These are phyloP conservation scores for Patella vulgata DNA, from an alignment of 1,140 invertebrate genomes.

Conservation along the genomic window DNA sequence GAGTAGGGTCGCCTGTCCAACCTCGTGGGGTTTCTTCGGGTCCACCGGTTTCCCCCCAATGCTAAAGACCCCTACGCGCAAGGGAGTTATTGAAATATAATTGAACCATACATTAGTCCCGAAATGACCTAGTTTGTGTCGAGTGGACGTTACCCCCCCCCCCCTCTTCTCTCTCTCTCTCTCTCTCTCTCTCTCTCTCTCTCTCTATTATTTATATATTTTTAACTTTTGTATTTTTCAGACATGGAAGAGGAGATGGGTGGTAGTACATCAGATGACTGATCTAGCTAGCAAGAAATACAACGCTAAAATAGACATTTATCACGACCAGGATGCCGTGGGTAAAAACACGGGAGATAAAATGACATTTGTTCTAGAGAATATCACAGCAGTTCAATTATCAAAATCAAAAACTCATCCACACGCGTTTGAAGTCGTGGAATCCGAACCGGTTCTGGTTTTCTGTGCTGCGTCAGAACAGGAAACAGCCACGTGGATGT, in stretches of 20 bases:
- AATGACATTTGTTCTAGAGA: slow-evolving; percentile 44
- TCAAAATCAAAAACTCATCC: slow-evolving; percentile 43
- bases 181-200: no score
- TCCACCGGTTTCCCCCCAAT: no score
- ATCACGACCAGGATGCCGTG: slow-evolving; percentile 28
- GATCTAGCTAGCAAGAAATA: slow-evolving; percentile 33
- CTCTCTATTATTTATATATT: no score
- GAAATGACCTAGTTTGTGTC: no score
- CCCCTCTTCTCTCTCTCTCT: no score
- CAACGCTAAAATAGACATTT: slow-evolving; percentile 42
- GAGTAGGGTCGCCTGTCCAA: no score
- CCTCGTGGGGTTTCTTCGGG: no score
- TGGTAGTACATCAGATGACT: slow-evolving; percentile 48
- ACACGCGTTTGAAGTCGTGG: slow-evolving; percentile 45
- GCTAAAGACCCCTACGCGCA: no score
- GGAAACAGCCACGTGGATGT: slow-evolving; percentile 43
- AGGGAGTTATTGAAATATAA: no score
- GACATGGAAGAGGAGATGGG: slow-evolving; percentile 49
- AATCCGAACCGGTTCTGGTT: slow-evolving; percentile 36
- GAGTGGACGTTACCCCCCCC: no score
- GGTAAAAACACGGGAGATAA: slow-evolving; percentile 21
- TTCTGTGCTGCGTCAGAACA: slow-evolving; percentile 32
- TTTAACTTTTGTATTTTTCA: slow-evolving; percentile 18
- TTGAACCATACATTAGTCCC: no score
- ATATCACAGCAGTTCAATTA: slow-evolving; percentile 34